Base-by-base conservation (phyloP, 2,113 vertebrate species). In the Malurus melanocephalus region DNA sequence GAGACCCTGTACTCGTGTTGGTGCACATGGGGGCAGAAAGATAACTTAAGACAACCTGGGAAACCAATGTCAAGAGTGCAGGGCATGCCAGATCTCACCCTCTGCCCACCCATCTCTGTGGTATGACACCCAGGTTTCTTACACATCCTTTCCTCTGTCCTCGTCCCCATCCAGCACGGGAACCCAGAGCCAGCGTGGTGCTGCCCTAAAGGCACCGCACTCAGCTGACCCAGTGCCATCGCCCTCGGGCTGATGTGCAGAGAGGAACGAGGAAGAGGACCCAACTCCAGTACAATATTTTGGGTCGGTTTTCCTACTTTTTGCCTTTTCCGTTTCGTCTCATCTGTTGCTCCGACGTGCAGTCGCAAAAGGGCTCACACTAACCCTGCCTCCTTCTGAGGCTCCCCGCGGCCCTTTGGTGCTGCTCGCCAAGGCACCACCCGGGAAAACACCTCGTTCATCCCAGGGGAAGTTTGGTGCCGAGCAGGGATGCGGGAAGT, bases 11-110 rank as follows among this genome's bases (percentile, higher is more conserved):
- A 32, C 80, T 52, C 0, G 0, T 1, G 3, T 42, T 21, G 53
- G 19, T 0, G 46, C 3, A 15, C 16, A 2, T 0, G 1, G 68
- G 51, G 23, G 13, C 0, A 1, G 74, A 84, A 72, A n/a, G 46
- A 49, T 9, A 12, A 84, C 40, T 79, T 19, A 38, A 30, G 30
- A 78, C 56, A 71, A 56, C 45, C 57, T 7, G 27, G 45, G 71
- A 56, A 74, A 71, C 35, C 49, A 11, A 52, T 35, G 40, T 35
- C 35, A 18, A 51, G 48, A 91, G 62, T 0, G 32, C 1, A 4
- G 57, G 33, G 45, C 74, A 69, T 35, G 69, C 52, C 43, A 4
- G 1, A 26, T 6, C 80, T 78, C 72, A 28, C 11, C 32, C 35
- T 33, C 38, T 84, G 85, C 65, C 88, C 77, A 75, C 69, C 16